phyloP scores from a whole-genome alignment of 2,888 invertebrate genomes.

The Mellilla xanthometata region DNA sequence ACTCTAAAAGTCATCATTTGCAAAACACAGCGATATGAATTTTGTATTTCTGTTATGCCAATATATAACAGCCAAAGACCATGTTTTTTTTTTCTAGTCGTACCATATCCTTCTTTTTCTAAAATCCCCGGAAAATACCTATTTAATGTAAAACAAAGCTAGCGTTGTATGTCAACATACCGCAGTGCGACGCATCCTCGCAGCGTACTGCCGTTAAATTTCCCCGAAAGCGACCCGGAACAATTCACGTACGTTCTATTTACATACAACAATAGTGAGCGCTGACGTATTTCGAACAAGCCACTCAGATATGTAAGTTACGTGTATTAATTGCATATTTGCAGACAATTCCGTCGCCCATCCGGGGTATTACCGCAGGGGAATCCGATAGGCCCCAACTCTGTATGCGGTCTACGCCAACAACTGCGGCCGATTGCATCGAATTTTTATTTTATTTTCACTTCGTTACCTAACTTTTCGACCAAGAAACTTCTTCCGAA shows the following conservation, averaged over 20 bases:
- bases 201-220: slow-evolving; percentile 62
- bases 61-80: too few species aligned
- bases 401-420: slow-evolving; percentile 35
- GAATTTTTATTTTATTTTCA: slow-evolving; percentile 52
- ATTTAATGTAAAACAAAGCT: slow-evolving; percentile 16
- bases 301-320: slow-evolving; percentile 16
- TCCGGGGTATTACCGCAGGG: slow-evolving; percentile 20
- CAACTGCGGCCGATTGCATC: slow-evolving; percentile 38
- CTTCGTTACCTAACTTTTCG: slow-evolving; percentile 51
- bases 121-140: too few species aligned
- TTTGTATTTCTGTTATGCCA: too few species aligned
- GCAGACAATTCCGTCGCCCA: slow-evolving; percentile 29
- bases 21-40: too few species aligned
- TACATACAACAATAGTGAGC: slow-evolving; percentile 45
- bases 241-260: slow-evolving; percentile 55
- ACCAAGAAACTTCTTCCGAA: slow-evolving; percentile 52
- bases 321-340: slow-evolving; percentile 37
- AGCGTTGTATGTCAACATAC: slow-evolving; percentile 41
- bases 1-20: too few species aligned
- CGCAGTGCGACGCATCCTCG: slow-evolving; percentile 68
- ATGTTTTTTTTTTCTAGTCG: too few species aligned
- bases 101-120: too few species aligned
- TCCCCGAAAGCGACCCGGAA: slow-evolving; percentile 61
- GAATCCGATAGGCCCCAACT: slow-evolving; percentile 33
- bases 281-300: slow-evolving; percentile 39